Percentiles rank a stretch among this genome's conserved stretches.
phyloP scores from a whole-genome alignment of 2,797 vertebrate species.

The Miichthys miiuy region DNA sequence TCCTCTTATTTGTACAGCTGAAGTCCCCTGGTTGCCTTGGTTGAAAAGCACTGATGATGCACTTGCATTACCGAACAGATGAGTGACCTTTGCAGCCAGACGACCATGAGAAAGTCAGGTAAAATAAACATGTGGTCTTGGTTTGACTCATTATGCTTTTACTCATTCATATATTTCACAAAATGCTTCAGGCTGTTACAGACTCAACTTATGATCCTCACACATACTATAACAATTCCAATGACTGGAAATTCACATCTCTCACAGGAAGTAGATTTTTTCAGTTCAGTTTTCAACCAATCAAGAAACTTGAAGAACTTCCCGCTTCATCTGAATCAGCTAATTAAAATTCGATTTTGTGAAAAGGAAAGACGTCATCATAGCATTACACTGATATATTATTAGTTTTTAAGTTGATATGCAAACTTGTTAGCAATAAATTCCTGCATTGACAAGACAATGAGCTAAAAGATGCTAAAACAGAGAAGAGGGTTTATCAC shows the following conservation, averaged over 20 bases:
- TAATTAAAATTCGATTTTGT: background rate
- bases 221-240: slow-evolving; percentile 33
- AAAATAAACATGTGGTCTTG: slow-evolving; percentile 56
- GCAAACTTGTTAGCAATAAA: background rate
- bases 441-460: background rate
- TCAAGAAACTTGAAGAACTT: background rate
- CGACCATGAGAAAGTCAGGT: slow-evolving; percentile 60
- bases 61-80: slow-evolving; percentile 56
- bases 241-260: slow-evolving; percentile 25
- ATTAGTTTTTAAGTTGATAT: background rate
- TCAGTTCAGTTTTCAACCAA: background rate
- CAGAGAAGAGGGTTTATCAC: too few relatives aligned
- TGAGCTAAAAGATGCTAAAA: background rate
- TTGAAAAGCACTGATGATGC: slow-evolving; percentile 56
- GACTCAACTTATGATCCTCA: slow-evolving; percentile 6
- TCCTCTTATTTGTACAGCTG: slow-evolving; percentile 84
- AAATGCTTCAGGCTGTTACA: slow-evolving; percentile 31
- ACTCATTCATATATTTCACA: slow-evolving; percentile 29
- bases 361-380: background rate
- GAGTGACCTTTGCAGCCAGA: slow-evolving; percentile 41
- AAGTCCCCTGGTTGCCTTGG: slow-evolving; percentile 40
- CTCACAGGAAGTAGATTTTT: background rate
- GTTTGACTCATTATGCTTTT: slow-evolving; percentile 21
- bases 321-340: background rate
- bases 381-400: background rate